Percentiles rank a stretch among this genome's conserved stretches.
Conservation (phyloP, 2,888 invertebrate genomes). For the Rotaria macrura region DNA sequence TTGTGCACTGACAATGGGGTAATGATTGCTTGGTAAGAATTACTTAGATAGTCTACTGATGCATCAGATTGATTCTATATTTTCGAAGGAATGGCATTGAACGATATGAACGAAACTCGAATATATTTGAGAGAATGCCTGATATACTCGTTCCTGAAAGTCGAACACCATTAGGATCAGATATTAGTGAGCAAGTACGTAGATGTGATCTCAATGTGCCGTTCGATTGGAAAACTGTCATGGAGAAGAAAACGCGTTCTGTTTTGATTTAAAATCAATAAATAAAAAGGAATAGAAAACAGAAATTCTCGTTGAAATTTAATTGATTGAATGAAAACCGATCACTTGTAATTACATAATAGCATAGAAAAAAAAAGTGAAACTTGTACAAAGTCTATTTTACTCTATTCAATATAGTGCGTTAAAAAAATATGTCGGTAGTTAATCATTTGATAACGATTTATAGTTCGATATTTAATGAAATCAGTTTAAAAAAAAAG, state of each 20-base stretch:
- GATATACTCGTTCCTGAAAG: neutral
- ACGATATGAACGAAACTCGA: neutral
- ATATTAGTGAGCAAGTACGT: neutral
- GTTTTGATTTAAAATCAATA: neutral
- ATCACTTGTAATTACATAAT: no score
- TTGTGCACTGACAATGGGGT: slow-evolving; percentile 94
- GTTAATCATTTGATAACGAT: no score
- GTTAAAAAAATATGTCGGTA: no score
- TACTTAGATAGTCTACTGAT: neutral
- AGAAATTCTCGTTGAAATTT: no score
- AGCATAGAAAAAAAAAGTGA: no score
- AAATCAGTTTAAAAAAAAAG: no score
- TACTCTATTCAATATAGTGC: no score
- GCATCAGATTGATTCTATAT: no score
- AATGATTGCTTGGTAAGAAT: slow-evolving; percentile 78
- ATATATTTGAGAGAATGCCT: neutral
- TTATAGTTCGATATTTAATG: no score
- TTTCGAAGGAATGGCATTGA: neutral
- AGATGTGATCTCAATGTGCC: neutral
- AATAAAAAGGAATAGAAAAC: no score
- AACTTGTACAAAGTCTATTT: no score
- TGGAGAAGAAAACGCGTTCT: neutral
- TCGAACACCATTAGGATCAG: neutral
- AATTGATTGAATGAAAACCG: no score
- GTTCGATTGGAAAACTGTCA: neutral